Percentiles rank a stretch among this genome's conserved stretches.
Conservation (phyloP, 1,140 invertebrate species). For the Rhopalosiphum padi region DNA sequence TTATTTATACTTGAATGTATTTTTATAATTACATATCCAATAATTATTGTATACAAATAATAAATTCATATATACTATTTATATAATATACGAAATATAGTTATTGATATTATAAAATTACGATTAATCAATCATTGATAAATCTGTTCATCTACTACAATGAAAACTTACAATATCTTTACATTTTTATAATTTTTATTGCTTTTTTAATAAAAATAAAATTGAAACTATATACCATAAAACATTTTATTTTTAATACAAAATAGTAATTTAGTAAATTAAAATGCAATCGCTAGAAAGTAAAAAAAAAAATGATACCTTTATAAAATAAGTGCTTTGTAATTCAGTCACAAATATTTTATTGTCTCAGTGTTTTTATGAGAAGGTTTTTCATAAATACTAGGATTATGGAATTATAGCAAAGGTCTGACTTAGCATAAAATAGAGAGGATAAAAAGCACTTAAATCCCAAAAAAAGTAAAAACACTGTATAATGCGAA, state of each 20-base stretch:
- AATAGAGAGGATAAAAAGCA: constrained; percentile 1
- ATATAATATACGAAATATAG: too few relatives aligned
- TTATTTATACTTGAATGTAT: too few relatives aligned
- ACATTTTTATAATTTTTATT: background rate
- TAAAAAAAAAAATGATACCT: background rate
- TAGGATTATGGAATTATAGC: constrained; percentile 13
- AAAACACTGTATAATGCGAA: background rate
- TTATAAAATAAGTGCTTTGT: background rate
- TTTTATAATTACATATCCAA: too few relatives aligned
- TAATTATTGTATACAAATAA: too few relatives aligned
- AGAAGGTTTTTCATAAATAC: background rate
- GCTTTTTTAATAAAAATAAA: background rate
- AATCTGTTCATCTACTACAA: background rate
- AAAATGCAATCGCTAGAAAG: background rate
- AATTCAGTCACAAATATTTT: constrained; percentile 23
- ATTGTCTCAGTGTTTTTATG: background rate
- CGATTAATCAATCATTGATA: background rate
- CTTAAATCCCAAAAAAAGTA: background rate
- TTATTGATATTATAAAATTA: background rate
- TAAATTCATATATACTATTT: too few relatives aligned
- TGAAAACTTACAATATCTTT: background rate
- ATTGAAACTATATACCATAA: background rate
- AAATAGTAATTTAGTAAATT: constrained; percentile 15
- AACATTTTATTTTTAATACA: background rate
- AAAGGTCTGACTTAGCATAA: background rate